A percentile compares a stretch with the other conserved stretches of the same genome.
Conservation (phyloP, 2,888 invertebrate genomes). For the Amblyjoppa proteus region DNA sequence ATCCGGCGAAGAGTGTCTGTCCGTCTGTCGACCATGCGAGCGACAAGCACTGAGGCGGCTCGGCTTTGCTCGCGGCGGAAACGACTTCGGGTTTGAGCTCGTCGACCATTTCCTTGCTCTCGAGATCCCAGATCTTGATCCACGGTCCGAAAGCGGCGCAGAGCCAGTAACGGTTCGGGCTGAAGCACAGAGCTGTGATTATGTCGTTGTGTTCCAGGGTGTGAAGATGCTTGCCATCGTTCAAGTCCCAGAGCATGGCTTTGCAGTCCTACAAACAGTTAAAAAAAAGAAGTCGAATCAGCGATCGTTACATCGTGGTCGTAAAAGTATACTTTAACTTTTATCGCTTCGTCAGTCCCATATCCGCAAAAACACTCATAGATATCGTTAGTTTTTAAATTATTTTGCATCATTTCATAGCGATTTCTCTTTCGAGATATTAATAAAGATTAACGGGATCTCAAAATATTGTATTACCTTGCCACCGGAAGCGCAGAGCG, state of each 20-base stretch:
- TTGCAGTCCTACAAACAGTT: conserved; percentile 92
- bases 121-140: conserved; percentile 99
- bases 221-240: conserved; percentile 99
- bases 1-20: conserved; percentile 99
- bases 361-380: conserved; percentile 77
- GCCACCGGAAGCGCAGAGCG: conserved; percentile 99
- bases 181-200: conserved; percentile 99
- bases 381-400: conserved; percentile 69
- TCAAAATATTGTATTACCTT: conserved; percentile 86
- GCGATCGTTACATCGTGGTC: not conserved
- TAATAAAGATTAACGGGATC: not conserved
- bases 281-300: conserved; percentile 29
- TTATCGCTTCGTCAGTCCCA: conserved; percentile 73
- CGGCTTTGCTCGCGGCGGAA: conserved; percentile 91
- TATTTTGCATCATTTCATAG: conserved; percentile 59
- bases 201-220: conserved; percentile 99
- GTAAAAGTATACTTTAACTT: not conserved
- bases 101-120: conserved; percentile 99
- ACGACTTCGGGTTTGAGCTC: conserved; percentile 99
- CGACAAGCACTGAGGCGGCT: conserved; percentile 98
- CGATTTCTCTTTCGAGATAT: conserved; percentile 5
- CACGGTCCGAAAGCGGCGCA: conserved; percentile 99
- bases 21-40: conserved; percentile 99
- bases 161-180: conserved; percentile 99
- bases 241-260: conserved; percentile 99